phyloP scores from a whole-genome alignment of 2,113 vertebrate species.

The Chaetops frenatus region DNA sequence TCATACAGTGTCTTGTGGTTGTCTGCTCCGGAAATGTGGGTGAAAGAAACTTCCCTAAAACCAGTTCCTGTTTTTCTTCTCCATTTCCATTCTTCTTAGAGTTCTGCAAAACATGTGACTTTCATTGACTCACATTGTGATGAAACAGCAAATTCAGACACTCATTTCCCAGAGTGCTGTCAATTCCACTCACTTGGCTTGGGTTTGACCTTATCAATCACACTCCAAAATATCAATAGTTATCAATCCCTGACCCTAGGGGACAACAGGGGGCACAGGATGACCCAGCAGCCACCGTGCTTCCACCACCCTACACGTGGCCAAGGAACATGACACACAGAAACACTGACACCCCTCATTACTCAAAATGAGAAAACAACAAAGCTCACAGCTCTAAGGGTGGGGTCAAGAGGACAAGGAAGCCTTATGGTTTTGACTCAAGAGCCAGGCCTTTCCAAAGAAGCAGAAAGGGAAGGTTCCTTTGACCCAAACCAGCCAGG shows the following conservation, averaged over 20 bases:
- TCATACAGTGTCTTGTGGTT: conserved; percentile 22
- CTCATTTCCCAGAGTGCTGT: not conserved
- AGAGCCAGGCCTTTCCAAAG: not conserved
- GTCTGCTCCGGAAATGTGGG: conserved; percentile 23
- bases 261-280: not conserved
- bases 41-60: conserved; percentile 22
- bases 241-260: not conserved
- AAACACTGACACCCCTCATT: not conserved
- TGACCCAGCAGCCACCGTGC: not conserved
- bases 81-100: not conserved
- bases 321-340: not conserved
- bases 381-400: not conserved
- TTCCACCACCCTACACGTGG: not conserved
- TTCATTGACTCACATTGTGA: not conserved
- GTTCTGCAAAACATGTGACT: not conserved
- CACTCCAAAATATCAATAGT: not conserved
- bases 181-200: not conserved
- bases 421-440: not conserved
- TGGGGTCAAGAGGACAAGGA: conserved; percentile 9
- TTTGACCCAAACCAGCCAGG: not conserved
- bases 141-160: not conserved
- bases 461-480: not conserved
- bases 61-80: conserved; percentile 39
- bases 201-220: not conserved
- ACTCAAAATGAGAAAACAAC: not conserved